Base-by-base conservation (phyloP, 1,140 invertebrate species). In the Oppia nitens region DNA sequence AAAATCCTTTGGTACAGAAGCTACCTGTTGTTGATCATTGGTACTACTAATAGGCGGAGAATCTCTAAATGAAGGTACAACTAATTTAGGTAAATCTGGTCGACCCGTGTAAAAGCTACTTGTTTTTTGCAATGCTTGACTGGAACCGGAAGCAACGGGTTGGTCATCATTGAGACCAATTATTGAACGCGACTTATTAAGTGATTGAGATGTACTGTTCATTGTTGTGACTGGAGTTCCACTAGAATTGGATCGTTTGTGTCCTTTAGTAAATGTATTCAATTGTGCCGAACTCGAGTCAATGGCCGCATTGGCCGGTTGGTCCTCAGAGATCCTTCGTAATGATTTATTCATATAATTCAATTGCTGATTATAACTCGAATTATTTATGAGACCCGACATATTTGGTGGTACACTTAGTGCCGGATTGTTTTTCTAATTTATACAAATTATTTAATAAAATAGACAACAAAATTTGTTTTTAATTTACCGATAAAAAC, bases 191-290 rank as follows among this genome's bases (percentile, higher is more conserved):
- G 32, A 40, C 32, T 40, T 40, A 17, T 40, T 40, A 9, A 40
- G 32, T 40, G 32, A 40, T 40, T 40, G 32, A 40, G 32, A 40
- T 40, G 32, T 9, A 40, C 6, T 40, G 32, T 40, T 40, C 6
- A 17, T 40, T 17, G 17, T 9, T 40, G 32, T 9, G 32, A 40
- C 17, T 40, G 32, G 32, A 40, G 32, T 40, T 40, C 32, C 56
- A 57, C 47, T 57, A 20, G 56, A 57, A 57, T 40, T 50, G 1
- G 56, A 57, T 2, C 56, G 56, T 52, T 50, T 50, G 40, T 57
- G 56, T 11, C 53, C 53, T 1, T 24, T 11, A 47, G 17, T 47
- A n/a, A 21, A 21, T 47, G 2, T 47, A 17, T 47, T 47, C 17
- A 21, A 17, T 21, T 51, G 20, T 23, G n/a, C 20, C 23, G 24